A percentile compares a stretch with the other conserved stretches of the same genome.
Evolutionary conservation across 2,113 vertebrate genomes (phyloP).

Genomic region (Thalassoma bifasciatum): DNA sequence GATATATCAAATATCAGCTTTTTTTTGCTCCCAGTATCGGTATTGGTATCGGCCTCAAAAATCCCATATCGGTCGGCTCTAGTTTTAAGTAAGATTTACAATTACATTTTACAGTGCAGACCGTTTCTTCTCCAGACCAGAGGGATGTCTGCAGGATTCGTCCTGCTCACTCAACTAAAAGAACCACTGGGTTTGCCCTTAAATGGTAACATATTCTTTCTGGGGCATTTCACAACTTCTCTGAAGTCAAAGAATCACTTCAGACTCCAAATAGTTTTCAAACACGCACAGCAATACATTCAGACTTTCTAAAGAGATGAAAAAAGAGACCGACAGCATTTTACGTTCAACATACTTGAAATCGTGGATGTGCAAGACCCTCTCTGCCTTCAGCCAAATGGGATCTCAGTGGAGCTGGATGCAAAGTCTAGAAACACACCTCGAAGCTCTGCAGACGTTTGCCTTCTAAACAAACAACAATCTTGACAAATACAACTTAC

Average conservation of each 20-base stretch:
- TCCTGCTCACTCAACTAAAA: constrained; percentile 5
- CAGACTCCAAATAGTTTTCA: not conserved
- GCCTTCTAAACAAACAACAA: not conserved
- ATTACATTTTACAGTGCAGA: too few relatives aligned
- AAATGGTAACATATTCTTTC: constrained; percentile 39
- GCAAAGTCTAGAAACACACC: constrained; percentile 1
- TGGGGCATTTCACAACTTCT: constrained; percentile 13
- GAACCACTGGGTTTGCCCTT: constrained; percentile 26
- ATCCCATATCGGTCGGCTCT: too few relatives aligned
- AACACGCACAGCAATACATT: not conserved
- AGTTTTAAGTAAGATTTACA: too few relatives aligned
- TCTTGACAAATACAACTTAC: constrained; percentile 46
- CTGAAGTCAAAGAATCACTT: constrained; percentile 4
- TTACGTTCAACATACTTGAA: not conserved
- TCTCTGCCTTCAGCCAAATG: not conserved
- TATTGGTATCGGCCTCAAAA: too few relatives aligned
- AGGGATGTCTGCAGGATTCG: constrained; percentile 4
- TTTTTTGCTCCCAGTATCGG: too few relatives aligned
- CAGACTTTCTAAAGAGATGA: not conserved
- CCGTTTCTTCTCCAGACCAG: not conserved
- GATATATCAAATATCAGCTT: too few relatives aligned
- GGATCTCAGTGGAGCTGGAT: not conserved
- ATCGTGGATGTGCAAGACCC: not conserved
- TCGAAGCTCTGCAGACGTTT: not conserved
- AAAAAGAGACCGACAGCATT: not conserved